Percentiles rank a stretch among this genome's conserved stretches.
These are phyloP conservation scores for Vimba vimba DNA, from an alignment of 2,113 vertebrate species.

Conservation along the genomic window DNA sequence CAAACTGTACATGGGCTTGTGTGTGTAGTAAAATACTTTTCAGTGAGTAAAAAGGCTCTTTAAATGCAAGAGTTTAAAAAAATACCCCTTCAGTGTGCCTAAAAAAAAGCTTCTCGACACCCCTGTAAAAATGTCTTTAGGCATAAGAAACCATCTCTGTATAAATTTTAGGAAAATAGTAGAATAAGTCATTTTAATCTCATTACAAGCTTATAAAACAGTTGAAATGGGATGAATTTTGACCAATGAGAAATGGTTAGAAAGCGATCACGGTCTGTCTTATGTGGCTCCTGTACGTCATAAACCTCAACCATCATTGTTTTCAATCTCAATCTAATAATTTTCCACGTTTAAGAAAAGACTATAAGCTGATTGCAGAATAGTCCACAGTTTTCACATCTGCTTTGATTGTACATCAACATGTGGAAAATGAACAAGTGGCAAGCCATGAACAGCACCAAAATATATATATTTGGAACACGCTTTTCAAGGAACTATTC, in stretches of 20 bases:
- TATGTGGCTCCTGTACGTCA: background rate
- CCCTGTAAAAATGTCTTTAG: conserved; percentile 67
- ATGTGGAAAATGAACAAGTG: background rate
- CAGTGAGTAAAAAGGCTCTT: conserved; percentile 61
- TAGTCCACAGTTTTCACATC: background rate
- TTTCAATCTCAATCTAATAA: conserved; percentile 1
- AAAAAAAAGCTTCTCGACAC: conserved; percentile 67
- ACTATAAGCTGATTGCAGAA: background rate
- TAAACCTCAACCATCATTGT: background rate
- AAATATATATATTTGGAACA: background rate
- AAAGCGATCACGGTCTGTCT: background rate
- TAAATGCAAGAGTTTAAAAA: conserved; percentile 26
- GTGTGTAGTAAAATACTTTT: conserved; percentile 77
- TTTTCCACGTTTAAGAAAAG: background rate
- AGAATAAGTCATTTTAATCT: conserved; percentile 45
- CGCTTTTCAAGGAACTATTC: background rate
- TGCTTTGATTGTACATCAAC: background rate
- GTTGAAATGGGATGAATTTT: background rate
- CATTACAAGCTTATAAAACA: conserved; percentile 53
- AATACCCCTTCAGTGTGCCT: conserved; percentile 56
- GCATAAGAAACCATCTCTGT: conserved; percentile 73
- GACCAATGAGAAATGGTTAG: background rate
- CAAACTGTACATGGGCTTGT: conserved; percentile 82
- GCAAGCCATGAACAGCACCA: background rate
- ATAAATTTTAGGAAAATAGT: conserved; percentile 63